Conservation (phyloP, 2,797 vertebrate species). For the Eospalax fontanierii region DNA sequence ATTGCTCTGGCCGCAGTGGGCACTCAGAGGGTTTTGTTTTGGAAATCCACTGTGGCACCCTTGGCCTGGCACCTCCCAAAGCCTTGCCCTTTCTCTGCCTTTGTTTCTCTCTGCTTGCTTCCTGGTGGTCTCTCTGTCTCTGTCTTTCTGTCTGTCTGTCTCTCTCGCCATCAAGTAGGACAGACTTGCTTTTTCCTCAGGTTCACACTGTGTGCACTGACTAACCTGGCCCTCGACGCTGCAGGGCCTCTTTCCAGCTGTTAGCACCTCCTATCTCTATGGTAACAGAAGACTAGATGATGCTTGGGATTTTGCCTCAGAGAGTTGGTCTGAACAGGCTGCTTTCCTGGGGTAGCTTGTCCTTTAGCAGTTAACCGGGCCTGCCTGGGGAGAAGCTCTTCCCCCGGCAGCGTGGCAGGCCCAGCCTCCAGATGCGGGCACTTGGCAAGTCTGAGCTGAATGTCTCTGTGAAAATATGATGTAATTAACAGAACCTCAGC, state of each 20-base stretch:
- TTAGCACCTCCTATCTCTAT: conserved; percentile 72
- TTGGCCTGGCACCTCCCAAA: conserved; percentile 1
- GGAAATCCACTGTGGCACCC: neutral
- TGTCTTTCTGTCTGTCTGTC: neutral
- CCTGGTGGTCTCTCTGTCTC: neutral
- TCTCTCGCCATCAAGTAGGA: conserved; percentile 56
- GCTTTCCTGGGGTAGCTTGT: conserved; percentile 65
- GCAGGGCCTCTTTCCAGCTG: conserved; percentile 35
- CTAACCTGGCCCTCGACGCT: conserved; percentile 28
- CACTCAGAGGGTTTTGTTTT: neutral
- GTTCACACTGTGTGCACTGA: conserved; percentile 67
- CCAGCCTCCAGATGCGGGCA: conserved; percentile 75
- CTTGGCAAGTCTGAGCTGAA: conserved; percentile 19
- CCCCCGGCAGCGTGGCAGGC: conserved; percentile 22
- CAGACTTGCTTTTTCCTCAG: conserved; percentile 66
- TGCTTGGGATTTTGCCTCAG: conserved; percentile 53
- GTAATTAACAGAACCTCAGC: conserved; percentile 80
- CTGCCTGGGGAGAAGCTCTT: conserved; percentile 64
- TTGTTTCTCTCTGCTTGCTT: conserved; percentile 32
- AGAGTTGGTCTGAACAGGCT: conserved; percentile 63
- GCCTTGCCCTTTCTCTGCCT: neutral
- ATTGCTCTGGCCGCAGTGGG: neutral
- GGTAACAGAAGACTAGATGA: conserved; percentile 63
- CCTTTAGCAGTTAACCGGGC: conserved; percentile 48
- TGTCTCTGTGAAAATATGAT: conserved; percentile 67